A percentile compares a stretch with the other conserved stretches of the same genome.
phyloP scores from a whole-genome alignment of 2,797 vertebrate species.

The Cyprinella venusta region DNA sequence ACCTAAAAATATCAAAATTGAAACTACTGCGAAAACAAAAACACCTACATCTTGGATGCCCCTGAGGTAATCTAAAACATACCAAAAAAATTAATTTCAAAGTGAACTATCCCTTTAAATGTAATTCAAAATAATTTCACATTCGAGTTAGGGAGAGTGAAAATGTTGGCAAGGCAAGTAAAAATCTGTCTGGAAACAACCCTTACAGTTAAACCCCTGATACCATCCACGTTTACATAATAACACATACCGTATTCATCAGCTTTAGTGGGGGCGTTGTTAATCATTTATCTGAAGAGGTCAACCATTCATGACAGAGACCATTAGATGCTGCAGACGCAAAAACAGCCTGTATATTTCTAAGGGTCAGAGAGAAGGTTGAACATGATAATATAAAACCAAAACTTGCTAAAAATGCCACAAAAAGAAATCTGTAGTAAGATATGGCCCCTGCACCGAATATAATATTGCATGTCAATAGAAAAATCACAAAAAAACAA shows the following conservation, averaged over 20 bases:
- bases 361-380: neutral
- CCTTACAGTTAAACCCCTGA: constrained; percentile 1
- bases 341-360: constrained; percentile 7
- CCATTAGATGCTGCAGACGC: neutral
- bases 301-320: constrained; percentile 17
- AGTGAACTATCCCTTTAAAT: too few relatives aligned
- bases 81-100: too few relatives aligned
- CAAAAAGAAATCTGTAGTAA: neutral
- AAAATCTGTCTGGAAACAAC: neutral
- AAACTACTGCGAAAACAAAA: too few relatives aligned
- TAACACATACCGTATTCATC: constrained; percentile 8
- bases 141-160: neutral
- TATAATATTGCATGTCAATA: neutral
- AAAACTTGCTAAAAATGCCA: constrained; percentile 1
- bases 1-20: too few relatives aligned
- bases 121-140: neutral
- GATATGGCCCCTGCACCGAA: neutral
- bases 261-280: constrained; percentile 8
- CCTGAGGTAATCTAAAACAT: too few relatives aligned
- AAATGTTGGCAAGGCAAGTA: neutral
- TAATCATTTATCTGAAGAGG: constrained; percentile 28
- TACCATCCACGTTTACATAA: constrained; percentile 16
- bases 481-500: neutral
- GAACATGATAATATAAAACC: neutral
- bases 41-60: too few relatives aligned